phyloP scores from a whole-genome alignment of 2,797 vertebrate genomes.

The Crocidura indochinensis region DNA sequence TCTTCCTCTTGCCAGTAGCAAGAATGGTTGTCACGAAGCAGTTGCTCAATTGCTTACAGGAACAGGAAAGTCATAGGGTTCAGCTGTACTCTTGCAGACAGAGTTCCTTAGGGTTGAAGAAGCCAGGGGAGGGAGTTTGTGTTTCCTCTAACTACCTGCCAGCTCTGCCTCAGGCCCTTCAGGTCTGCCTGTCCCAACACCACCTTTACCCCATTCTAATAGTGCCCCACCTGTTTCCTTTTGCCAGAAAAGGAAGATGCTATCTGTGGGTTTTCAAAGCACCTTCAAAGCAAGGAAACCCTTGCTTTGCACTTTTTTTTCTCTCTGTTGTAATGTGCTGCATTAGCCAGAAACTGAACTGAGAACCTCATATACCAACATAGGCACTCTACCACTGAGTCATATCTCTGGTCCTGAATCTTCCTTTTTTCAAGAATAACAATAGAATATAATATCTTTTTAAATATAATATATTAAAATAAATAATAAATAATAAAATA shows the following conservation, averaged over 20 bases:
- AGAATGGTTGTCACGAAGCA: neutral
- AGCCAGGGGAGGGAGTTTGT: neutral
- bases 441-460: neutral
- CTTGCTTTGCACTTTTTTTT: constrained; percentile 14
- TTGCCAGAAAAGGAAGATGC: constrained; percentile 19
- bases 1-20: neutral
- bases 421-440: neutral
- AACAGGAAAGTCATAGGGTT: neutral
- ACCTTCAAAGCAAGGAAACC: constrained; percentile 52
- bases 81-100: neutral
- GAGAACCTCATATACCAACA: too few relatives aligned
- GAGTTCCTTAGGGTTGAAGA: neutral
- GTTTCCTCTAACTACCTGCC: too few relatives aligned
- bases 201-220: neutral
- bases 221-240: neutral
- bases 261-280: constrained; percentile 65
- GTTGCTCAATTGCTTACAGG: neutral
- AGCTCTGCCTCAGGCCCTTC: neutral
- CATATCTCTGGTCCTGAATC: too few relatives aligned
- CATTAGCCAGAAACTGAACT: too few relatives aligned
- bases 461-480: too few relatives aligned
- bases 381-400: too few relatives aligned
- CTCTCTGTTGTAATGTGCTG: neutral
- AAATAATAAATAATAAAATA: too few relatives aligned
- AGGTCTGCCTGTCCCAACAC: neutral